These are phyloP conservation scores for Manis pentadactyla DNA, from an alignment of 2,797 vertebrate species.

Conservation along the genomic window DNA sequence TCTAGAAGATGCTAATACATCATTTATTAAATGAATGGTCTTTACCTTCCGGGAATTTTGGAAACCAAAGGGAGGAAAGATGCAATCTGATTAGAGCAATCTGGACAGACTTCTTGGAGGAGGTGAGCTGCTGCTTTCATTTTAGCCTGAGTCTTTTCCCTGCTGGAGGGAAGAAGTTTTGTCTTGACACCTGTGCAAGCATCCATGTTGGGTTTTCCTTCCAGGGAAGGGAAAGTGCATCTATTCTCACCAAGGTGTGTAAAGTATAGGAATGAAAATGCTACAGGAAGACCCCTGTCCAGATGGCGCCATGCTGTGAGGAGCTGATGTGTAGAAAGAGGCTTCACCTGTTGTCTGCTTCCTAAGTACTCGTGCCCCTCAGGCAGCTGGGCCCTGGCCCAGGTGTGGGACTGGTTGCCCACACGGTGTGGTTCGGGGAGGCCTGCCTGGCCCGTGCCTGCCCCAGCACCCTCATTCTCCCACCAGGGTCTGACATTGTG, in stretches of 20 bases:
- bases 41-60: neutral
- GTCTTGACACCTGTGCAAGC: neutral
- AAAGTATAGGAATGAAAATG: neutral
- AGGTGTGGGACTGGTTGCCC: neutral
- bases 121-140: neutral
- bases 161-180: neutral
- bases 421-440: neutral
- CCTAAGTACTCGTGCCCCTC: rapidly evolving
- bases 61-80: neutral
- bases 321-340: neutral
- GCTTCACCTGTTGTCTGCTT: neutral
- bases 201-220: neutral
- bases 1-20: neutral
- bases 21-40: neutral
- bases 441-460: neutral
- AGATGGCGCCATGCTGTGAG: neutral
- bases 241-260: neutral
- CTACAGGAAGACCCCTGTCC: neutral
- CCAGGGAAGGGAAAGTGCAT: neutral
- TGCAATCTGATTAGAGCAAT: neutral
- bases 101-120: neutral
- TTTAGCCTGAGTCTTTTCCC: neutral
- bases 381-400: neutral
- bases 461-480: neutral
- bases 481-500: neutral